Conservation (phyloP, 2,888 invertebrate species). For the Dryomyza anilis region DNA sequence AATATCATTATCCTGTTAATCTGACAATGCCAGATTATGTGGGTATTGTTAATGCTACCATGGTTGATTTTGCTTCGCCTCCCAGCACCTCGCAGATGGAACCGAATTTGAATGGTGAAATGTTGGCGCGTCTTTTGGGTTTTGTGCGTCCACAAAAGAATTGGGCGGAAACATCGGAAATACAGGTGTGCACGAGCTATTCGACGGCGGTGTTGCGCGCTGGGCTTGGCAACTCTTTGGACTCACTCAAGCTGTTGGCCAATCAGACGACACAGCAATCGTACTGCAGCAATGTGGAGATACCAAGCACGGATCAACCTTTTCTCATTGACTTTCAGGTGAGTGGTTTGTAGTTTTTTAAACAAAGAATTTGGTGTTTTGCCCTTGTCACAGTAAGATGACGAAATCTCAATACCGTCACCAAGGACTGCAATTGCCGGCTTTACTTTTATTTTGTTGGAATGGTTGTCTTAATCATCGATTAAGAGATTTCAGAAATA, state of each 20-base stretch:
- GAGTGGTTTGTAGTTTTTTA: slow-evolving; percentile 44
- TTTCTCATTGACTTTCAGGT: slow-evolving; percentile 74
- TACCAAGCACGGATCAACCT: slow-evolving; percentile 70
- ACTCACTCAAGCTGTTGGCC: slow-evolving; percentile 64
- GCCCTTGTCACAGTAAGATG: too few species aligned
- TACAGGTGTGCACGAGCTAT: slow-evolving; percentile 80
- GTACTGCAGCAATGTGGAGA: slow-evolving; percentile 71
- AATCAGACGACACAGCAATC: slow-evolving; percentile 73
- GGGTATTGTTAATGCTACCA: slow-evolving; percentile 83
- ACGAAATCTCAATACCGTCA: too few species aligned
- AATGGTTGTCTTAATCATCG: too few species aligned
- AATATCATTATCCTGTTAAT: slow-evolving; percentile 87
- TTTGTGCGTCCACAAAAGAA: slow-evolving; percentile 79
- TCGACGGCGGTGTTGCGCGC: slow-evolving; percentile 73
- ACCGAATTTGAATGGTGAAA: slow-evolving; percentile 72
- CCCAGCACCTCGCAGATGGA: slow-evolving; percentile 73
- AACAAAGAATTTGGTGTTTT: too few species aligned
- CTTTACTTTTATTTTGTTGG: too few species aligned
- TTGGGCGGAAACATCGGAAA: slow-evolving; percentile 77
- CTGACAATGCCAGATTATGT: slow-evolving; percentile 88
- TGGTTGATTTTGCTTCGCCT: slow-evolving; percentile 78
- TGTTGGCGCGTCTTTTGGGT: slow-evolving; percentile 77
- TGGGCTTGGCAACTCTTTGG: slow-evolving; percentile 59
- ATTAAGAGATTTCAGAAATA: too few species aligned
- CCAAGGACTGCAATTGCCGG: not conserved